Evolutionary conservation across 2,888 invertebrate species (phyloP), one percentile per base, ranked within the genome.

Genomic region (Volucella bombylans): DNA sequence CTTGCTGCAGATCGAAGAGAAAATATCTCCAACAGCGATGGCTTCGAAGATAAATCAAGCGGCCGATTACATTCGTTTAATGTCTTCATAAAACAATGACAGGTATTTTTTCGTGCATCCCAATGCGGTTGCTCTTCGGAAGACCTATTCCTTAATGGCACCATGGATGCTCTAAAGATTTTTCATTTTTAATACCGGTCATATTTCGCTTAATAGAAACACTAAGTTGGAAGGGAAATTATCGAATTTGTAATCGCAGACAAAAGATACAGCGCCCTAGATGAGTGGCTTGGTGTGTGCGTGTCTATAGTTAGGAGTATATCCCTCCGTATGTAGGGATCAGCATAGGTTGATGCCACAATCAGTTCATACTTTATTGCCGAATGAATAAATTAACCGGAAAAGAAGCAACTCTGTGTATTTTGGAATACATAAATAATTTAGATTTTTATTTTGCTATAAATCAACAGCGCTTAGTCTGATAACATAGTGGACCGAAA

Each of bases 31-130:
- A 81, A 77, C 81, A 38, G 85, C 81, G 85, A 71, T 72, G 61
- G 72, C 62, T 76, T 68, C 59, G 50, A 49, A 72, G 55, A 85
- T 85, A 85, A 85, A 85, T 85, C 85, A 85, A 81, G 23, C 68
- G 62, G 39, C 72, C 81, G 85, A 85, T 81, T 85, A 81, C 85
- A 85, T 85, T 85, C 85, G 81, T 85, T 85, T 85, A 85, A 85
- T 85, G 81, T 85, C 85, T 85, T 85, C 81, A 85, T 85, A 85
- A 85, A 85, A 85, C 85, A 85, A 85, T 85, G 85, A 81, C 85
- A 85, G 85, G 85, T 85, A 85, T 81, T 72, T 76, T 78, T 74
- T 45, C 39, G 11, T 18, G 43, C 52, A 31, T 67, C 49, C 15
- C n/a, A 57, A 52, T 65, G 65, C 69, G 61, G 73, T 65, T 74